A percentile compares a stretch with the other conserved stretches of the same genome.
phyloP scores from a whole-genome alignment of 2,113 vertebrate species.

The Ornithorhynchus anatinus region DNA sequence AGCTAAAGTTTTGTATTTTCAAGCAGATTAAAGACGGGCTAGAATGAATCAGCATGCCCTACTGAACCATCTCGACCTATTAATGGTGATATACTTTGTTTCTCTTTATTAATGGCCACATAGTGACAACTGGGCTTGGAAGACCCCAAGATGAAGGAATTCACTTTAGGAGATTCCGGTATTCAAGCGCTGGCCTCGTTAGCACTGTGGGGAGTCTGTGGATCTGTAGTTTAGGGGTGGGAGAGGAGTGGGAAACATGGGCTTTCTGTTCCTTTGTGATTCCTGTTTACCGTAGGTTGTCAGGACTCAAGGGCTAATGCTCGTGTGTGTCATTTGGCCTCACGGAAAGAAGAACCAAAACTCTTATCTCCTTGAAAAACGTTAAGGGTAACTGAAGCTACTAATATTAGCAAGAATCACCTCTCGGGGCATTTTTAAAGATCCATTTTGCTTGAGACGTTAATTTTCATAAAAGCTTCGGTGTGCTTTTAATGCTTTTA shows the following conservation, averaged over 20 bases:
- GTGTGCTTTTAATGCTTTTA: slow-evolving; percentile 21
- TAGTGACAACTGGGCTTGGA: slow-evolving; percentile 4
- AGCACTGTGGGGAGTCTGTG: neutral
- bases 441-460: slow-evolving; percentile 17
- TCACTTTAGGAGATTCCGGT: neutral
- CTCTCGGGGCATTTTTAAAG: slow-evolving; percentile 9
- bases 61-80: neutral
- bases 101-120: slow-evolving; percentile 32
- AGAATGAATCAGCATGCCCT: slow-evolving; percentile 1
- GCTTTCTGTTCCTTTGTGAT: neutral
- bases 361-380: slow-evolving; percentile 4
- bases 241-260: neutral
- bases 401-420: slow-evolving; percentile 34
- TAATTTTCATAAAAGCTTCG: slow-evolving; percentile 58
- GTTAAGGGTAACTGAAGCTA: slow-evolving; percentile 45
- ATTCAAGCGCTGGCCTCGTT: neutral
- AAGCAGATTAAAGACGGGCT: slow-evolving; percentile 1
- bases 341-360: neutral
- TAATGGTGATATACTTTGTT: neutral
- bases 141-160: slow-evolving; percentile 14
- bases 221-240: neutral
- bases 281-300: neutral
- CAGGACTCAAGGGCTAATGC: neutral
- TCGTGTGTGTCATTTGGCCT: neutral
- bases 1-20: neutral